phyloP scores from a whole-genome alignment of 1,140 invertebrate species.

The Diachasmimorpha longicaudata region DNA sequence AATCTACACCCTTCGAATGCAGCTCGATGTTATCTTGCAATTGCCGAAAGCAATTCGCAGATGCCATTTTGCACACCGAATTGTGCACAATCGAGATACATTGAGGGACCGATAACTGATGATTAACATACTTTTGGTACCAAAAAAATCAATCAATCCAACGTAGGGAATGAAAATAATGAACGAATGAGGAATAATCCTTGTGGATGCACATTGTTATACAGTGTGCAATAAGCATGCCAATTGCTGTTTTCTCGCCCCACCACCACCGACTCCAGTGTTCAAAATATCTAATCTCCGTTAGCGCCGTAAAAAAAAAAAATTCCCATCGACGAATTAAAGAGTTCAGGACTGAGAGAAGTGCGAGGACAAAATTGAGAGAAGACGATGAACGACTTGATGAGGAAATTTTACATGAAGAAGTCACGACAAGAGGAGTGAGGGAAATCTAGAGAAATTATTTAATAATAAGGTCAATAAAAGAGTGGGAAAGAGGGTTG shows the following conservation, averaged over 20 bases:
- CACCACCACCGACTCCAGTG: constrained; percentile 61
- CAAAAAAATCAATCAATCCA: constrained; percentile 33
- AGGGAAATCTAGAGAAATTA: constrained; percentile 31
- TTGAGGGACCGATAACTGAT: neutral
- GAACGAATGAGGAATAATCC: neutral
- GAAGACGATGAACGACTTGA: neutral
- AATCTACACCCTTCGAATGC: neutral
- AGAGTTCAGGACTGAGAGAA: constrained; percentile 3
- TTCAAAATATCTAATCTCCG: constrained; percentile 50
- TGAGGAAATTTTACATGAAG: neutral
- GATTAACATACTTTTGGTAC: constrained; percentile 6
- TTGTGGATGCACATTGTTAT: constrained; percentile 18
- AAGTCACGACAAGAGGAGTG: neutral
- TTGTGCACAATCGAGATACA: neutral
- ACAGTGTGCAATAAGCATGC: constrained; percentile 26
- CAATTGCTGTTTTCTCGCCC: constrained; percentile 40
- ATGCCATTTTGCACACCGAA: neutral
- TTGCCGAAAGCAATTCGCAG: neutral
- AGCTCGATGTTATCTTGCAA: neutral
- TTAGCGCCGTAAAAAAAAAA: constrained; percentile 34
- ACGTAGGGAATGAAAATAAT: constrained; percentile 44
- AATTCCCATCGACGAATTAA: neutral
- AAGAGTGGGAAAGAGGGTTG: constrained; percentile 25
- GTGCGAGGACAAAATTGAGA: neutral
- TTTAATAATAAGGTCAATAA: constrained; percentile 30